Evolutionary conservation across 2,888 invertebrate genomes (phyloP), one percentile per base, ranked within the genome.

Genomic region (Brenthis hecate): DNA sequence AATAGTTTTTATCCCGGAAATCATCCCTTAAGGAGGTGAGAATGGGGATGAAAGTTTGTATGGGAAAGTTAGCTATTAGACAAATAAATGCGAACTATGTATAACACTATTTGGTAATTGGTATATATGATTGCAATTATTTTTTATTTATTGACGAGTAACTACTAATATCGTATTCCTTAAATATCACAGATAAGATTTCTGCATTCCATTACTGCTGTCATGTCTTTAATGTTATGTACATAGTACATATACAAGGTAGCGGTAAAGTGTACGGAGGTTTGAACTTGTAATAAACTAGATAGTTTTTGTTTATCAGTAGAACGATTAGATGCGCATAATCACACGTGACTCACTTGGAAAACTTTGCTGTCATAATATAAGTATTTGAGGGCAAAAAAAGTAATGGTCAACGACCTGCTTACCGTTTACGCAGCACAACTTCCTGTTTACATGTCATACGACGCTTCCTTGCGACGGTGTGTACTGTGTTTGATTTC

Each of bases 391-490:
- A 50, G 50, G 28, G 60, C 60, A 60, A 60, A 60, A 60, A 36
- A 60, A 60, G 16, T 62, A 53, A 63, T 74, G 69, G 72, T 68
- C 72, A 72, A 69, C 66, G 70, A 74, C 72, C 73, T 70, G 61
- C 55, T 28, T 65, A 63, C 56, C 63, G 54, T 71, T 65, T 69
- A 65, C 70, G 68, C 66, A 68, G 68, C 69, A 66, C 65, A 57
- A 70, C 66, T 73, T 70, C 72, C 72, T 75, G 73, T 75, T 73
- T 70, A 73, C 71, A 65, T 63, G 69, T 70, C 68, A 76, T 70
- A 72, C 72, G 77, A 77, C 66, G 65, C 71, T 70, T 75, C 76
- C 74, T 77, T 77, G 76, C 77, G 77, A 76, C 72, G 72, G 65
- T 55, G 73, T 68, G 28, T 28, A 28, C 28, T 28, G 4, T 28